A percentile compares a stretch with the other conserved stretches of the same genome.
Conservation (phyloP, 2,797 vertebrate species). For the Xenops minutus region DNA sequence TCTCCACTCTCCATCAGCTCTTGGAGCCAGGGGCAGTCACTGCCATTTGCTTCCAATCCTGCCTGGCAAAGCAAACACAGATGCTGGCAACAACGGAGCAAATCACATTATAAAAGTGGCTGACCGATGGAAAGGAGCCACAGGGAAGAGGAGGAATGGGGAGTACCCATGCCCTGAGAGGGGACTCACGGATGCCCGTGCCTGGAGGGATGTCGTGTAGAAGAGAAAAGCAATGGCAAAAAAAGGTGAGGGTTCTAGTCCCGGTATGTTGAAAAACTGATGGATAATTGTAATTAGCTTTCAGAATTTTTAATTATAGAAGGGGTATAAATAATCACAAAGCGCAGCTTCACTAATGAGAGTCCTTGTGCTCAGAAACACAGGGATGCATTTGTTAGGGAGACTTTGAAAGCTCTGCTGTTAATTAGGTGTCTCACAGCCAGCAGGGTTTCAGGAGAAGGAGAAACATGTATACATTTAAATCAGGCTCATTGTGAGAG, state of each 20-base stretch:
- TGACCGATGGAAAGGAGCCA: not conserved
- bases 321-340: constrained; percentile 78
- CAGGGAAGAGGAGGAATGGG: accelerated
- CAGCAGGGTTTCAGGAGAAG: constrained; percentile 52
- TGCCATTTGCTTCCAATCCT: not conserved
- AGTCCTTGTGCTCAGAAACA: constrained; percentile 60
- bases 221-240: not conserved
- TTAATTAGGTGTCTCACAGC: constrained; percentile 73
- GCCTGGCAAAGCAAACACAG: not conserved
- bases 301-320: constrained; percentile 79
- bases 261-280: constrained; percentile 45
- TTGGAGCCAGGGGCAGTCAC: accelerated
- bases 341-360: constrained; percentile 72
- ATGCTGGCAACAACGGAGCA: not conserved
- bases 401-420: constrained; percentile 66
- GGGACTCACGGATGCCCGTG: accelerated
- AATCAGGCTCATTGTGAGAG: constrained; percentile 53
- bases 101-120: not conserved
- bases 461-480: constrained; percentile 50
- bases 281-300: constrained; percentile 78
- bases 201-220: not conserved
- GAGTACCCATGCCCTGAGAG: not conserved
- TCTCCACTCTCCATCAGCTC: not conserved
- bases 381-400: constrained; percentile 65
- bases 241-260: constrained; percentile 16